Base-by-base conservation (phyloP, 2,797 vertebrate genomes). In the Mormyrus hasselquistii region DNA sequence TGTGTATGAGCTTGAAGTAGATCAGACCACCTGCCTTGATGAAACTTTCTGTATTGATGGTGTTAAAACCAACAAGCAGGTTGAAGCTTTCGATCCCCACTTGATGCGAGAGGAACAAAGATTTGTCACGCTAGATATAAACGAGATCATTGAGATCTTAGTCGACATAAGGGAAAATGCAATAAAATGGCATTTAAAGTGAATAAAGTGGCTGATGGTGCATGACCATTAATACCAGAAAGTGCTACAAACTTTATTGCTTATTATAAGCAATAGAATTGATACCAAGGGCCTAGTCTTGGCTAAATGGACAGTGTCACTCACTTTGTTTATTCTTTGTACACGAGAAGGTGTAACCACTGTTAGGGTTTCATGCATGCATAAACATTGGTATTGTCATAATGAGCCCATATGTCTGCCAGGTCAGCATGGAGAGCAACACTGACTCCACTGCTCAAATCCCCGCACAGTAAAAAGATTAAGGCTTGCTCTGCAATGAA, bases 391-490 rank as follows among this genome's bases (percentile, higher is more conserved):
- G 83, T 6, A 4, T 90, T 0, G 53, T 91, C 8, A 86, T 0
- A 85, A 29, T 90, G 55, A 90, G 82, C 4, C 12, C 14, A 0
- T 6, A 89, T 0, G 73, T 89, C 4, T 59, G 90, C n/a, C 89
- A 87, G 0, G 25, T 92, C 14, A 89, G 2, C 5, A 47, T 50
- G 38, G 86, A 89, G 14, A 59, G 49, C 34, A 82, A 44, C 3
- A 53, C 44, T 8, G 84, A 90, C 25, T 90, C 89, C n/a, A 49
- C 6, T 7, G 44, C 12, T 65, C 38, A 90, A 12, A 84, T 88
- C 8, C 49, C 47, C 2, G 83, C 1, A 5, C 14, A 87, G 57
- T 69, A 16, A n/a, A 47, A 83, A 38, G 44, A 83, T 6, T 16
- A 14, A 49, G 9, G 49, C 49, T 49, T 49, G 19, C 3, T 82